Evolutionary conservation across 1,140 invertebrate species (phyloP), one percentile per base, ranked within the genome.

Genomic region (Papilio dardanus): DNA sequence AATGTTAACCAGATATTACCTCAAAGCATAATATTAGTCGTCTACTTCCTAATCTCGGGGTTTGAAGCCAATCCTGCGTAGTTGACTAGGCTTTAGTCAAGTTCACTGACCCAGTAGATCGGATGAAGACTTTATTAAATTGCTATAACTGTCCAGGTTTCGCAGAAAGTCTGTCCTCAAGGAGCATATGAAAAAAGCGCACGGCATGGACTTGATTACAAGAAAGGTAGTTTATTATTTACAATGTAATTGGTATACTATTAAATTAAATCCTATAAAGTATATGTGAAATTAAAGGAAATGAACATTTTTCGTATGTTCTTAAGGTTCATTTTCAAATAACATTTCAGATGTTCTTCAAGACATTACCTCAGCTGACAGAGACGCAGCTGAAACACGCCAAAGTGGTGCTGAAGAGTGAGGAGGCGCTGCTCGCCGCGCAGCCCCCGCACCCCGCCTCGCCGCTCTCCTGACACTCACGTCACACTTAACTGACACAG

Each of bases 341-440:
- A 46, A 46, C n/a, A 6, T 87, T 81, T 1, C 83, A 92, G 90
- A 92, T 92, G 90, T 91, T 89, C 77, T 88, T 89, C 82, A 91
- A 91, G 79, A 79, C 82, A 0, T 40, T 89, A 28, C 88, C 88
- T 30, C 86, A 77, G 3, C 71, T 92, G 31, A 81, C 84, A 0
- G 77, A 85, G 12, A 80, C 78, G 2, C 81, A 87, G 65, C 42
- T 92, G 3, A 71, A 83, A 12, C 83, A 89, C 50, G 88, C 88
- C 0, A 89, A 88, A 71, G 74, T 88, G 0, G 79, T 90, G 0
- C 67, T 90, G 0, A 86, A 88, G 33, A 74, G 77, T 2, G 81
- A 86, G 16, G 50, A 79, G 21, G 76, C 78, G 1, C 19, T 69
- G 24, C 67, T 69, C n/a, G 46, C 24, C 21, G 24, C 10, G 24